Conservation (phyloP, 2,797 vertebrate species). For the Diglossa cyanea region DNA sequence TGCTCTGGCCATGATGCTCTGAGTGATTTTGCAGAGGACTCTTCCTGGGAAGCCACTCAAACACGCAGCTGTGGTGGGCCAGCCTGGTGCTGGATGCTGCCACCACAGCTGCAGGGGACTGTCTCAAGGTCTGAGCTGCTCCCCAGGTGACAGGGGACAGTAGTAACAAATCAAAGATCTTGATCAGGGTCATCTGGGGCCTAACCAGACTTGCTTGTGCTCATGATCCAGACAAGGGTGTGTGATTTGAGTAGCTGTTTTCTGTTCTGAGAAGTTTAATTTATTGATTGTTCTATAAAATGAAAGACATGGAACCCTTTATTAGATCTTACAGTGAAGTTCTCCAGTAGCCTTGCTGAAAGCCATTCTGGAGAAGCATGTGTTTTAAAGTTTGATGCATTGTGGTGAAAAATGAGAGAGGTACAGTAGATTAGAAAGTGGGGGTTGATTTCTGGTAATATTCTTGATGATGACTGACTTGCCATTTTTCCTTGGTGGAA, state of each 20-base stretch:
- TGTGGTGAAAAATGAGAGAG: neutral
- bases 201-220: neutral
- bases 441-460: neutral
- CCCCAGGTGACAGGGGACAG: neutral
- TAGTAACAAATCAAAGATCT: neutral
- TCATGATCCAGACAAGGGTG: neutral
- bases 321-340: neutral
- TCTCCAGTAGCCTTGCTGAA: neutral
- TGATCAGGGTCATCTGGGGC: neutral
- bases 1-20: neutral
- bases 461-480: neutral
- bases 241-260: neutral
- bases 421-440: neutral
- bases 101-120: accelerated
- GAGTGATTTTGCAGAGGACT: neutral
- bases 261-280: neutral
- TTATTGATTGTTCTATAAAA: neutral
- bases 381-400: neutral
- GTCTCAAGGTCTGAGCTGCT: neutral
- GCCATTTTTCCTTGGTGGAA: neutral
- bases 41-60: neutral
- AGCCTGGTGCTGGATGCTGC: accelerated
- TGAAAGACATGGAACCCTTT: neutral
- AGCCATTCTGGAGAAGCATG: neutral
- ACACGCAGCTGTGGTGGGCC: accelerated